Percentiles rank a stretch among this genome's conserved stretches.
Conservation (phyloP, 2,113 vertebrate genomes). For the Leuciscus idus region DNA sequence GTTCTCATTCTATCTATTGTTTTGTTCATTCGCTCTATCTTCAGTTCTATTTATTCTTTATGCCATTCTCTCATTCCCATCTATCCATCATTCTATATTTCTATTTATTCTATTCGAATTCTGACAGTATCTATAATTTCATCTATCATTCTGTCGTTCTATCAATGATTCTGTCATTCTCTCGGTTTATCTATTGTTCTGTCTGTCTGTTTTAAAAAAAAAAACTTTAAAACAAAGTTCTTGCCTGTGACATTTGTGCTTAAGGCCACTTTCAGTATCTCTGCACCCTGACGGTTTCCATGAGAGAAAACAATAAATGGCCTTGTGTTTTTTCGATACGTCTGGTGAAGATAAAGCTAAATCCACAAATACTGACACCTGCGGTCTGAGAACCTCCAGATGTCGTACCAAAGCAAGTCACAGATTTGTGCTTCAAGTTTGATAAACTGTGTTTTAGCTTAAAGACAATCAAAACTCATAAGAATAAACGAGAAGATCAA, state of each 20-base stretch:
- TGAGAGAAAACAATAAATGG: constrained; percentile 39
- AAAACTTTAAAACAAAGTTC: background rate
- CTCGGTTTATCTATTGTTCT: background rate
- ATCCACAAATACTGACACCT: constrained; percentile 23
- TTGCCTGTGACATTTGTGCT: background rate
- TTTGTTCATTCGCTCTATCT: background rate
- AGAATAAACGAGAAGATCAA: background rate
- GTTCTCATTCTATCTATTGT: background rate
- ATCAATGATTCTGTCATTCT: background rate
- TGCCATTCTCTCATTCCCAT: background rate
- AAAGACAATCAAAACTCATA: background rate
- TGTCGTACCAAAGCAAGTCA: background rate
- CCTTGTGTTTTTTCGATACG: constrained; percentile 34
- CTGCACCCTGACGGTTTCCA: background rate
- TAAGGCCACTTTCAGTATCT: constrained; percentile 25
- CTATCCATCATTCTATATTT: background rate
- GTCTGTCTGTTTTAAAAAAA: background rate
- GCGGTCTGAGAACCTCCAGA: constrained; percentile 1
- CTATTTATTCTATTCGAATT: background rate
- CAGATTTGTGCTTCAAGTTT: background rate
- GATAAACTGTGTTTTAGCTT: background rate
- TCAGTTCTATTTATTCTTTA: no score
- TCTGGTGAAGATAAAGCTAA: constrained; percentile 31
- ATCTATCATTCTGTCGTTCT: background rate
- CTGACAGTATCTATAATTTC: no score